Percentiles rank a stretch among this genome's conserved stretches.
phyloP scores from a whole-genome alignment of 92 coral and sea anemone genomes.

The Zoanthus sansibaricus region DNA sequence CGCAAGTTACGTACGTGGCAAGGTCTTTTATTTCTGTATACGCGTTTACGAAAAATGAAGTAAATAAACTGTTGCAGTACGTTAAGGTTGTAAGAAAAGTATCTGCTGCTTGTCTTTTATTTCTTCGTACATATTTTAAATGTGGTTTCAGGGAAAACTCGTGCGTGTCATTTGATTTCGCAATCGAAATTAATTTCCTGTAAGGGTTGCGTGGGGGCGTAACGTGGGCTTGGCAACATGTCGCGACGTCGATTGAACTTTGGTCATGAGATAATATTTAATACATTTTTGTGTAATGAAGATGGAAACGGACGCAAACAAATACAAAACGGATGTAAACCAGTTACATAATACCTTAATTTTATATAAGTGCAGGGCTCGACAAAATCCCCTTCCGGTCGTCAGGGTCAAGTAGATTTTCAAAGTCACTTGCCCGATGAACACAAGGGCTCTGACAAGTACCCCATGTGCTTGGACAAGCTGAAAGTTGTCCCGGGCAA shows the following conservation, averaged over 20 bases:
- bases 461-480: too few species aligned
- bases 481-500: too few species aligned
- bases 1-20: neutral
- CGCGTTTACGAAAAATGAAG: neutral
- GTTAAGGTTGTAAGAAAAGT: neutral
- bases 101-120: neutral
- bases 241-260: neutral
- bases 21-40: neutral
- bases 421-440: too few species aligned
- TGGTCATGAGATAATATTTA: neutral
- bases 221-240: constrained; percentile 1
- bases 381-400: too few species aligned
- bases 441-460: too few species aligned
- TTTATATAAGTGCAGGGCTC: too few species aligned
- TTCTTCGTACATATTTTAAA: neutral
- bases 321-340: too few species aligned
- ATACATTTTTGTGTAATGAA: too few species aligned
- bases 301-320: too few species aligned
- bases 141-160: neutral
- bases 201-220: constrained; percentile 6
- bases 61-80: neutral
- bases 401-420: too few species aligned
- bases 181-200: neutral
- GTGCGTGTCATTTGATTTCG: neutral
- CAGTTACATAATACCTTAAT: too few species aligned